Percentiles rank a stretch among this genome's conserved stretches.
Conservation (phyloP, 2,888 invertebrate genomes). For the Tribolium freemani region DNA sequence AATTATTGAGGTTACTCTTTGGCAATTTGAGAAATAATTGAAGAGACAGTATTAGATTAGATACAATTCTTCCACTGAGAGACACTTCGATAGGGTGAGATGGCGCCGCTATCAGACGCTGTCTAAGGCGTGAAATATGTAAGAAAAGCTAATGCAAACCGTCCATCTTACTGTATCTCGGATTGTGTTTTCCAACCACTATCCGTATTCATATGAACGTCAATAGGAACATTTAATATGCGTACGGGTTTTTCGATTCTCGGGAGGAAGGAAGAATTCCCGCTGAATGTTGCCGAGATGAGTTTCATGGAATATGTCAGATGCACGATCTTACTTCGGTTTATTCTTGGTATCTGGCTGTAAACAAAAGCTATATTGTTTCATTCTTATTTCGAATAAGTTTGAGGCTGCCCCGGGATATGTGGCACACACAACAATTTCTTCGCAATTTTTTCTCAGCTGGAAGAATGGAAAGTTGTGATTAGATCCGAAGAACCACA, state of each 20-base stretch:
- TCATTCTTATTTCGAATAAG: conserved; percentile 26
- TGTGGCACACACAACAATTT: conserved; percentile 14
- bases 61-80: conserved; percentile 29
- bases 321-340: conserved; percentile 8
- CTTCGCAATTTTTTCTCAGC: background rate
- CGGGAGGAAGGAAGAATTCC: conserved; percentile 13
- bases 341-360: conserved; percentile 16
- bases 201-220: conserved; percentile 45
- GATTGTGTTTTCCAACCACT: conserved; percentile 39
- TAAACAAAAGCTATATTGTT: conserved; percentile 25
- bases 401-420: conserved; percentile 15
- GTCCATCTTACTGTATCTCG: conserved; percentile 52
- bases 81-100: conserved; percentile 41
- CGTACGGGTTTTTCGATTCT: conserved; percentile 16
- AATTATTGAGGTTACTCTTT: conserved; percentile 17
- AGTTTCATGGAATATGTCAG: conserved; percentile 33
- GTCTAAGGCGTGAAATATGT: conserved; percentile 46
- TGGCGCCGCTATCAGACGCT: conserved; percentile 45
- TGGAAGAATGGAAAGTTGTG: background rate
- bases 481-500: no score
- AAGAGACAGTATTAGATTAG: conserved; percentile 31
- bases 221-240: conserved; percentile 41
- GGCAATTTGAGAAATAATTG: conserved; percentile 32
- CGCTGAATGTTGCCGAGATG: background rate
- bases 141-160: conserved; percentile 44